Evolutionary conservation across 1,140 invertebrate genomes (phyloP).

Genomic region (Kradibia gibbosae): DNA sequence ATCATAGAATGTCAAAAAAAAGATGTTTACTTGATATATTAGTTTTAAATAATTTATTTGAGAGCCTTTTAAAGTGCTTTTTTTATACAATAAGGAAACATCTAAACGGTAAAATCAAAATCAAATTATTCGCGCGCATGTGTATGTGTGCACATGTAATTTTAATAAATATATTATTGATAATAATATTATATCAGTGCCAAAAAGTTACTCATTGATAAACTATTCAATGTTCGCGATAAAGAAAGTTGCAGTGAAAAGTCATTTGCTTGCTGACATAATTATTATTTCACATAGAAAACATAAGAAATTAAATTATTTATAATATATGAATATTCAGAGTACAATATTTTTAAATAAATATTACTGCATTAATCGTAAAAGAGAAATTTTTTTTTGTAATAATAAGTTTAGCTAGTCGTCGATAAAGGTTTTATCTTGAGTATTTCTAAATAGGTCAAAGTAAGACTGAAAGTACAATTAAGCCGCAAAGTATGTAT

Average conservation of each 20-base stretch:
- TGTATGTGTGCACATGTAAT: conserved; percentile 1
- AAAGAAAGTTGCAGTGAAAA: conserved; percentile 35
- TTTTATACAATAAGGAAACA: conserved; percentile 2
- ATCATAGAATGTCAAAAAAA: conserved; percentile 8
- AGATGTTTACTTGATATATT: conserved; percentile 22
- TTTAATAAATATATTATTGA: conserved; percentile 20
- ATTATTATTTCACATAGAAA: conserved; percentile 32
- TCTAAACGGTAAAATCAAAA: neutral
- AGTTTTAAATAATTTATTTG: conserved; percentile 34
- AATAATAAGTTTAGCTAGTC: conserved; percentile 38
- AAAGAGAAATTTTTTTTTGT: neutral
- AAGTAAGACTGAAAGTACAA: conserved; percentile 47
- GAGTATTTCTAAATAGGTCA: conserved; percentile 36
- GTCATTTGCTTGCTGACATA: conserved; percentile 18
- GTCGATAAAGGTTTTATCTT: conserved; percentile 23
- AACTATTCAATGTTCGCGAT: conserved; percentile 29
- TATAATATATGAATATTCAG: conserved; percentile 31
- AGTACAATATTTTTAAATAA: conserved; percentile 35
- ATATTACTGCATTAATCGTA: conserved; percentile 55
- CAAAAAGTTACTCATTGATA: conserved; percentile 34
- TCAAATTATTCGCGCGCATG: too few species aligned
- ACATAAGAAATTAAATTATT: conserved; percentile 9
- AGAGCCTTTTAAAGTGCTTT: conserved; percentile 16
- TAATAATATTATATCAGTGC: conserved; percentile 35
- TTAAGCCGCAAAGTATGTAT: conserved; percentile 35